Base-by-base conservation (phyloP, 2,797 vertebrate species). In the Euphonia xanthogaster region DNA sequence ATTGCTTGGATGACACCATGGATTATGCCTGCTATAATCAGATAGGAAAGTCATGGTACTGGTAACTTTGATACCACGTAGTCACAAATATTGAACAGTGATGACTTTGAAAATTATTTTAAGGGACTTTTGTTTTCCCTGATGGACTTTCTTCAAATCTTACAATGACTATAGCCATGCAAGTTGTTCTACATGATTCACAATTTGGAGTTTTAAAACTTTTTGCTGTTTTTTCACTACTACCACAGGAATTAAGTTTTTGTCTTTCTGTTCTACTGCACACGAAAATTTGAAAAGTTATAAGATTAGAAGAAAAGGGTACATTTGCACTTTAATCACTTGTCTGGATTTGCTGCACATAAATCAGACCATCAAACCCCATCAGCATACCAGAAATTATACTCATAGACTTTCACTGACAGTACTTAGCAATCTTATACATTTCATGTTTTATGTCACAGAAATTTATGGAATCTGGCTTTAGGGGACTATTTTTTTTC, bases 251-350 rank as follows among this genome's bases (percentile, higher is more conserved):
- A 82, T 67, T 67, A 20, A 79, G 20, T 44, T 87, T 95, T 93
- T 5, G 1, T 57, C 17, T 73, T 90, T 58, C 44, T 67, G 19
- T 82, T 93, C 63, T 39, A 54, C 28, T 60, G 35, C 47, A 88
- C 25, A 74, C 30, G 16, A 90, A 87, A 66, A 87, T 50, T 20
- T 57, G 27, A 45, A 68, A 89, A 91, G 50, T 80, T 89, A 18
- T 65, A 72, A 57, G 88, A 94, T 93, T 82, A 89, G 57, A 71
- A 93, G 51, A 88, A 95, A 95, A 95, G 83, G 60, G 83, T 93
- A 92, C 74, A 95, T 96, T 95, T 94, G 86, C 92, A 96, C 80
- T 95, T 95, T 92, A 96, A 93, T 96, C 48, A 65, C 45, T 71
- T 79, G 8, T 74, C 94, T 92, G 60, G 63, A 82, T 93, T 93